Evolutionary conservation across 2,113 vertebrate genomes (phyloP), one percentile per base, ranked within the genome.

Genomic region (Antigone vipio): DNA sequence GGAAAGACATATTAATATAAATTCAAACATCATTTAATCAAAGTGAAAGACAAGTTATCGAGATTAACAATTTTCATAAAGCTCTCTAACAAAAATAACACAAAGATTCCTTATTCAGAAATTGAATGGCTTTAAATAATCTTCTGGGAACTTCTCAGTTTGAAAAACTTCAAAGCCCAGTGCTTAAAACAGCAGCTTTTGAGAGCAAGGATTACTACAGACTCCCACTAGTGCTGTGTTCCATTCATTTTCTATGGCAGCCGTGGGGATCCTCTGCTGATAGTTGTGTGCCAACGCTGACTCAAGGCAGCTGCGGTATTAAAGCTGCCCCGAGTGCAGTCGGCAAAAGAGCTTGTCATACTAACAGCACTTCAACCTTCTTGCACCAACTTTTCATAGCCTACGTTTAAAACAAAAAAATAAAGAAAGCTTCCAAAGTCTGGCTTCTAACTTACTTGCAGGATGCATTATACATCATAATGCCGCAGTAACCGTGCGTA

Each of bases 381-480:
- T 82, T 77, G 77, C 38, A 38, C 38, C 38, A 82, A 75, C 79
- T 98, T 95, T 95, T 84, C 95, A 94, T 85, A 95, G 94, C 62
- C 94, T 95, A 94, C 78, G 85, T 95, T 97, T 97, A 95, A 96
- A 98, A 96, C 56, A 96, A 96, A 95, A 95, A 92, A 60, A 22
- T 49, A 45, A 84, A 92, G 85, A 96, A 93, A 86, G 88, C 92
- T 98, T 96, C 93, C 87, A 97, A 97, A 94, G 94, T 77, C 81
- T 96, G 97, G 82, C 96, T 97, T 97, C 96, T 98, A 97, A 96
- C 74, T 90, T 91, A 90, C 93, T 94, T 92, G 44, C 92, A 95
- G 95, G 97, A 95, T 72, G 93, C 87, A 96, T 94, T 95, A 95
- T 40, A 68, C 38, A 96, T 82, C 88, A 94, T 89, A 94, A 96